These are phyloP conservation scores for Aphis gossypii DNA, from an alignment of 1,140 invertebrate genomes.

Conservation along the genomic window DNA sequence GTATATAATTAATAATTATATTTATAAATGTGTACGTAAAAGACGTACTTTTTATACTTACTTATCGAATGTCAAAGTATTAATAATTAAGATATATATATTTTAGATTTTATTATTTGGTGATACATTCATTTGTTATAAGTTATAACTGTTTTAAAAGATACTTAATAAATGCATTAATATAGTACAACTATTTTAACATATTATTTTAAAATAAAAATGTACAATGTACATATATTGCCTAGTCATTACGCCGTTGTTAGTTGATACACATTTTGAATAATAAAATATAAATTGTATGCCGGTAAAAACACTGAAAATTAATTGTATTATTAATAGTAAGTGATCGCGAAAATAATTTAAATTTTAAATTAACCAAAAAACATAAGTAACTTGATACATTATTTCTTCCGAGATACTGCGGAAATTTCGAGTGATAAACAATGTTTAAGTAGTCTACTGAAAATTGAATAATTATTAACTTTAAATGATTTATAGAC, in stretches of 20 bases:
- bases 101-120: background rate
- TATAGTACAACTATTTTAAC: background rate
- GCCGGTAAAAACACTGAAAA: background rate
- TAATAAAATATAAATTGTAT: background rate
- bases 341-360: background rate
- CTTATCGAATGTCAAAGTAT: background rate
- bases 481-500: background rate
- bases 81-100: background rate
- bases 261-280: background rate
- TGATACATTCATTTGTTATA: too few relatives aligned
- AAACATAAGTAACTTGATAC: background rate
- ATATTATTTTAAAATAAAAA: too few relatives aligned
- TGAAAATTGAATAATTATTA: background rate
- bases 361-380: background rate
- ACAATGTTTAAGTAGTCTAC: background rate
- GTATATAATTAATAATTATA: background rate
- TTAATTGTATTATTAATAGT: background rate
- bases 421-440: background rate
- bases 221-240: background rate
- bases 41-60: background rate
- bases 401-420: background rate
- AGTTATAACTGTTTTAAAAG: too few relatives aligned
- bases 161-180: background rate
- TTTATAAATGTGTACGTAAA: background rate
- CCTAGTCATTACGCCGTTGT: background rate